Evolutionary conservation across 2,797 vertebrate genomes (phyloP), one percentile per base, ranked within the genome.

Genomic region (Caiman crocodilus): DNA sequence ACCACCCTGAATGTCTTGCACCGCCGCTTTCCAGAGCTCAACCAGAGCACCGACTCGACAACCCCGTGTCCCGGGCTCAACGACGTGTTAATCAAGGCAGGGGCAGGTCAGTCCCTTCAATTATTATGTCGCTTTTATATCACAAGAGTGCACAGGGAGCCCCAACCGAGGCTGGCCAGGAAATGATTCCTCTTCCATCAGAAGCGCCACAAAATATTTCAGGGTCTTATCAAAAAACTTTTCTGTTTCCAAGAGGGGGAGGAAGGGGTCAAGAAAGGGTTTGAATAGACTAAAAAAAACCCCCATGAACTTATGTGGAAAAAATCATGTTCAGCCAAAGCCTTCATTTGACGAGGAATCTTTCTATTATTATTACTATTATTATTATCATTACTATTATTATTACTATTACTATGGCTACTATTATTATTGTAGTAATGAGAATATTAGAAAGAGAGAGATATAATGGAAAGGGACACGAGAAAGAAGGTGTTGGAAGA

Each of bases 1-100:
- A 28, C 73, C 12, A 65, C 20, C 65, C 64, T 87, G 88, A n/a
- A 61, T 79, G 94, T 87, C 91, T 82, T 63, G 85, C 83, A 84
- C 92, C 2, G 1, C 82, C 88, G 35, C 90, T 83, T 89, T 78
- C 64, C 78, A 67, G 67, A n/a, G 59, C 90, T 94, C 89, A 94
- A 60, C 67, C 1, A 87, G 75, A 92, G 67, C 64, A n/a, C 25
- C 0, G 0, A 5, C 8, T 59, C 82, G 89, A 79, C 82, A 59
- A 21, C 32, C 21, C 32, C 84, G 65, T 6, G 56, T 88, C 93
- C 94, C 92, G 89, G 92, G 93, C 88, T 94, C 95, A 96, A 94
- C 2, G 28, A 94, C 1, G 50, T 90, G 92, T 93, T 94, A 96
- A 96, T 96, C 95, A 96, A 96, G 86, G 67, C 94, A 87, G 95